phyloP scores from a whole-genome alignment of 2,888 invertebrate genomes.

The Idaea dimidiata region DNA sequence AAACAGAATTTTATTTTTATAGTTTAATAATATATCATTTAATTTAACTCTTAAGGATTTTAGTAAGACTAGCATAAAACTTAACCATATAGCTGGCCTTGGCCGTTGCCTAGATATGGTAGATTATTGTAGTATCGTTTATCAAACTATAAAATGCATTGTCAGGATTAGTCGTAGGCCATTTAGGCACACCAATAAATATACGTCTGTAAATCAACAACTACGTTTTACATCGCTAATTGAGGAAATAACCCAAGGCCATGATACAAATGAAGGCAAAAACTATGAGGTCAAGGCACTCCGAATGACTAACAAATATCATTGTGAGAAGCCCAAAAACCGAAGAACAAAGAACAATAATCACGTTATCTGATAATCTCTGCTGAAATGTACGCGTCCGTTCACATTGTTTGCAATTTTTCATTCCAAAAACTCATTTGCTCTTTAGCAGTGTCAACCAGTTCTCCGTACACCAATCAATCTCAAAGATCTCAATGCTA shows the following conservation, averaged over 20 bases:
- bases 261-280: constrained; percentile 64
- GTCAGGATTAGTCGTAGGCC: neutral
- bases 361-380: constrained; percentile 24
- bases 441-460: constrained; percentile 31
- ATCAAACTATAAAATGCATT: neutral
- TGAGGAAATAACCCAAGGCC: constrained; percentile 72
- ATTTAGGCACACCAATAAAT: neutral
- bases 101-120: neutral
- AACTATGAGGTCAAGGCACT: constrained; percentile 65
- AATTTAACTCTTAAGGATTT: too few species aligned
- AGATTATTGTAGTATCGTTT: neutral
- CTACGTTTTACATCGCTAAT: constrained; percentile 47
- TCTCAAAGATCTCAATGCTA: constrained; percentile 37
- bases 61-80: too few species aligned
- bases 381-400: constrained; percentile 15
- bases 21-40: too few species aligned
- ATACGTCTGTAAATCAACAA: neutral
- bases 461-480: constrained; percentile 37
- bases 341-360: constrained; percentile 57
- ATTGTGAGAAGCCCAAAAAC: constrained; percentile 46
- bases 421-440: constrained; percentile 19
- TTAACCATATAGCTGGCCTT: too few species aligned
- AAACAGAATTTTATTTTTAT: too few species aligned
- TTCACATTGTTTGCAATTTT: constrained; percentile 17
- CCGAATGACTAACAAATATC: constrained; percentile 49